Base-by-base conservation (phyloP, 2,888 invertebrate species). In the Pseudanteris insignis region DNA sequence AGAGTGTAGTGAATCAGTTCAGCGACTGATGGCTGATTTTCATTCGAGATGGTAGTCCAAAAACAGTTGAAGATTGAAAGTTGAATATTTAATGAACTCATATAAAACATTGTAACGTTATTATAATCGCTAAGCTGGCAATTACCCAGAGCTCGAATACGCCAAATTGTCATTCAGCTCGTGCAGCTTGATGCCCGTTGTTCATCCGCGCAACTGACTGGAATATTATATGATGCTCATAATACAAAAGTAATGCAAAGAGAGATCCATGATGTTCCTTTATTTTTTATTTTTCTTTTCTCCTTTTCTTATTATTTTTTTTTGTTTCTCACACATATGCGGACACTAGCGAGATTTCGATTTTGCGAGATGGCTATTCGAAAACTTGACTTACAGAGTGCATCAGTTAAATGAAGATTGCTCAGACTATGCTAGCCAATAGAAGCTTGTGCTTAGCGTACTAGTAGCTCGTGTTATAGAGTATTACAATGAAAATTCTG, bases 201-300 rank as follows among this genome's bases (percentile, higher is more conserved):
- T 77, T 75, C 75, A 72, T 71, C 71, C 72, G 71, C 69, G 68
- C 53, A 69, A 67, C 75, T 77, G 77, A 76, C 77, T 76, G 68
- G 77, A 77, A 77, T 77, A 77, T 76, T 67, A 70, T 76, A 77
- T 72, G 71, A 76, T 72, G 62, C 69, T 77, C 72, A 71, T 76
- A 76, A 74, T 71, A 73, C 72, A 70, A 75, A 76, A 75, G 70
- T 74, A 67, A 61, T 50, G 63, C 44, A 63, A 70, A 61, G 65
- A 50, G 32, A 50, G 50, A 48, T 51, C 44, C 44, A 25, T 38
- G 43, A 41, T 62, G 51, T 53, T 63, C 47, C 10, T 36, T n/a
- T n/a, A n/a, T n/a, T n/a, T n/a, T n/a, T n/a, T n/a, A n/a, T 50
- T 43, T 43, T 50, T 38, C 12, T 6, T 12, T 30, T 6, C 8